Conservation (phyloP, 1,140 invertebrate species). For the Harlomillsia oculata region DNA sequence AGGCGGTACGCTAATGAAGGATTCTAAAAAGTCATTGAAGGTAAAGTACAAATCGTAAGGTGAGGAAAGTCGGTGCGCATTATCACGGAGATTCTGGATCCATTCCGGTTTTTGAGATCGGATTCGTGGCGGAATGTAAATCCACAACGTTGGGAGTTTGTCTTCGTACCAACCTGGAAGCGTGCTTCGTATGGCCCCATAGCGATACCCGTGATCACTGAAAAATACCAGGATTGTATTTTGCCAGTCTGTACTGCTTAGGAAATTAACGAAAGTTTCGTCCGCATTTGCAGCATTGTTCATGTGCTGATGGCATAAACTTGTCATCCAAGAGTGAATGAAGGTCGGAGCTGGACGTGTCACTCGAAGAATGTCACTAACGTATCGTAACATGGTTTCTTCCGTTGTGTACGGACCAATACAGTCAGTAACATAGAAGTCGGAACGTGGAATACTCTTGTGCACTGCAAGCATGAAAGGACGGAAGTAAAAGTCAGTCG, state of each 20-base stretch:
- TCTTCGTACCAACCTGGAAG: conserved; percentile 49
- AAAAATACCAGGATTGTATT: conserved; percentile 48
- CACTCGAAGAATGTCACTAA: conserved; percentile 3
- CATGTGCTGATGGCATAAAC: conserved; percentile 12
- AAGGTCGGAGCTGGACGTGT: conserved; percentile 10
- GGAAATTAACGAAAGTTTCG: conserved; percentile 2
- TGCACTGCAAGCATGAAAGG: not conserved
- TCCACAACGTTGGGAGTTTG: conserved; percentile 46
- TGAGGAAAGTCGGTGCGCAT: conserved; percentile 33
- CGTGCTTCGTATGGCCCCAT: conserved; percentile 41
- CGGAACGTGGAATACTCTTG: not conserved
- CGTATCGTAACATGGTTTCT: conserved; percentile 16
- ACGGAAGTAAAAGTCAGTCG: not conserved
- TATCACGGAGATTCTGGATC: conserved; percentile 39
- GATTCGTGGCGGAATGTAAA: conserved; percentile 44
- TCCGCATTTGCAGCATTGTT: conserved; percentile 5
- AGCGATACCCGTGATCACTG: conserved; percentile 50
- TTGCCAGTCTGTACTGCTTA: not conserved
- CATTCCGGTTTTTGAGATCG: conserved; percentile 39
- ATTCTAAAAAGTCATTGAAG: conserved; percentile 6
- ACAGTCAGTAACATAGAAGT: conserved; percentile 5
- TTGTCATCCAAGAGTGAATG: conserved; percentile 17
- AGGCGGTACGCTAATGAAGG: not conserved
- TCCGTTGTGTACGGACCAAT: conserved; percentile 22
- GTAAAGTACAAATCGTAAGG: conserved; percentile 25